Conservation (phyloP, 2,888 invertebrate genomes). For the Nebria salina region DNA sequence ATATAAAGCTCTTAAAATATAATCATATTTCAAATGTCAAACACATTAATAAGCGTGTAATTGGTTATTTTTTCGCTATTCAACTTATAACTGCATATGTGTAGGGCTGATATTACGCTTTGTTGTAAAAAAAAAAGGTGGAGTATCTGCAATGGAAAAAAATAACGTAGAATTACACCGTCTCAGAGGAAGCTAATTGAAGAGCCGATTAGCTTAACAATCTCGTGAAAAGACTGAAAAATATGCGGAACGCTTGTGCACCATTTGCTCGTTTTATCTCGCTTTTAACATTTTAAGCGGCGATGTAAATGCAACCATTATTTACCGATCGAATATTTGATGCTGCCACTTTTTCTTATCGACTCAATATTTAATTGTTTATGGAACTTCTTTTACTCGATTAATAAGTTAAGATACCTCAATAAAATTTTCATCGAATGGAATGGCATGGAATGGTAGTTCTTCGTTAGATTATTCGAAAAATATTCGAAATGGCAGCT, state of each 20-base stretch:
- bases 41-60: neutral
- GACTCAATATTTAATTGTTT: neutral
- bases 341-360: neutral
- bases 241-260: neutral
- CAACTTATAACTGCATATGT: no score
- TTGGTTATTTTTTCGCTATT: no score
- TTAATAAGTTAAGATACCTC: no score
- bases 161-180: neutral
- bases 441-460: neutral
- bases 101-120: no score
- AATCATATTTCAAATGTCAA: neutral
- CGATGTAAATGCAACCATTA: conserved; percentile 5
- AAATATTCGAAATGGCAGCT: neutral
- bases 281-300: neutral
- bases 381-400: no score
- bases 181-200: conserved; percentile 6
- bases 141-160: neutral
- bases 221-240: neutral
- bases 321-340: neutral
- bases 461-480: neutral
- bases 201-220: conserved; percentile 14
- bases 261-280: neutral
- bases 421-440: neutral
- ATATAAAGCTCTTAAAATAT: neutral
- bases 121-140: neutral